Base-by-base conservation (phyloP, 2,888 invertebrate species). In the Ennomos erosarius region DNA sequence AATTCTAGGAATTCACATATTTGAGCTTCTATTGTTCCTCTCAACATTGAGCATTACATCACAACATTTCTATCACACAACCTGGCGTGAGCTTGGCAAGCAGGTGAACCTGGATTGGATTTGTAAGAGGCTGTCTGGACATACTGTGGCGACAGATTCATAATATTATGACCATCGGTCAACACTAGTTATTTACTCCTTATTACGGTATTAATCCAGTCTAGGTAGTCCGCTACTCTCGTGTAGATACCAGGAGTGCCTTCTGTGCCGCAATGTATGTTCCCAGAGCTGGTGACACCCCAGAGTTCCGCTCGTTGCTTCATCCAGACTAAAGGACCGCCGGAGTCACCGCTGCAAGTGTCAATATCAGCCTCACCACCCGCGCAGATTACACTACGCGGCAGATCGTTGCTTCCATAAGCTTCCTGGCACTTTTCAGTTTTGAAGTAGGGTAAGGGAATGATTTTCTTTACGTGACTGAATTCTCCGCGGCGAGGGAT, bases 281-380 rank as follows among this genome's bases (percentile, higher is more conserved):
- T 76, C 0, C 88, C 87, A 0, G 75, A 68, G 54, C 82, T 84
- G 1, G 79, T 83, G 0, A 87, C 75, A 0, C 87, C 87, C 70
- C 79, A 78, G 0, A 87, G 45, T 37, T 85, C 83, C 0, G 67
- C 70, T 3, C 53, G 71, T 0, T 69, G 63, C 10, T 68, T 71
- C 9, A 71, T 42, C 67, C 75, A 75, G 2, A 78, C 73, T 0
- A 87, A 51, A 1, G 87, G 88, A 0, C 87, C 87, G 0, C 87
- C 87, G 0, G 87, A 86, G 55, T 87, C 88, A 0, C 87, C 87
- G 3, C 75, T 71, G 62, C 87, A 87, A 0, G 84, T 82, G 16
- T 87, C 87, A 0, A 82, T 56, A 0, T 73, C 77, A 0, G 67
- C 63, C 52, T 75, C 64, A 0, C 87, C 87, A 0, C 87, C 87